A percentile compares a stretch with the other conserved stretches of the same genome.
phyloP scores from a whole-genome alignment of 2,888 invertebrate genomes.

The Hyposoter didymator region DNA sequence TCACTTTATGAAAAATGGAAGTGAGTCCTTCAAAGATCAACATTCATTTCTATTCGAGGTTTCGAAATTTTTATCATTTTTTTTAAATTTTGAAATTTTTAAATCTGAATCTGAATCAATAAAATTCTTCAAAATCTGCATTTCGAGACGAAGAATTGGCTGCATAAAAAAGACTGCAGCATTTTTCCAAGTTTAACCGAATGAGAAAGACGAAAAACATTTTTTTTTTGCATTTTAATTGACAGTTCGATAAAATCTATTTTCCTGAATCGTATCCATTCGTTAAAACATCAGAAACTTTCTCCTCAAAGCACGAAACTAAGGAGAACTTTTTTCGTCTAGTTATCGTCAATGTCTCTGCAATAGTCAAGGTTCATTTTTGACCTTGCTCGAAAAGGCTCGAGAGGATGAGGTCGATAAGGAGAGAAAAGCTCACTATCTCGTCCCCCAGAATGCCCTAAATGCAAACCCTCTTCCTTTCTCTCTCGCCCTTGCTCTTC shows the following conservation, averaged over 20 bases:
- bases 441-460: conserved; percentile 55
- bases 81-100: too few relatives aligned
- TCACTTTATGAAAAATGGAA: conserved; percentile 92
- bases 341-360: neutral
- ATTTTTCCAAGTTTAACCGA: neutral
- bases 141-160: neutral
- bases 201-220: neutral
- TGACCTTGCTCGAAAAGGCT: conserved; percentile 60
- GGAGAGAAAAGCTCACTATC: conserved; percentile 52
- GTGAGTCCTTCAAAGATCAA: conserved; percentile 85
- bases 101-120: too few relatives aligned
- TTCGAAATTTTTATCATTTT: neutral
- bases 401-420: conserved; percentile 60
- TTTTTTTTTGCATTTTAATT: neutral
- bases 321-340: neutral
- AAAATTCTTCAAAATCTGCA: neutral
- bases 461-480: conserved; percentile 46
- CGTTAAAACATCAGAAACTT: neutral
- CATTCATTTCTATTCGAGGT: neutral
- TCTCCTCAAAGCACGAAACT: neutral
- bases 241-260: neutral
- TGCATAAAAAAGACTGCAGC: neutral
- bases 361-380: conserved; percentile 54
- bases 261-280: neutral
- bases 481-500: conserved; percentile 6